Evolutionary conservation across 1,140 invertebrate species (phyloP), one percentile per base, ranked within the genome.

Genomic region (Drosophila funebris): DNA sequence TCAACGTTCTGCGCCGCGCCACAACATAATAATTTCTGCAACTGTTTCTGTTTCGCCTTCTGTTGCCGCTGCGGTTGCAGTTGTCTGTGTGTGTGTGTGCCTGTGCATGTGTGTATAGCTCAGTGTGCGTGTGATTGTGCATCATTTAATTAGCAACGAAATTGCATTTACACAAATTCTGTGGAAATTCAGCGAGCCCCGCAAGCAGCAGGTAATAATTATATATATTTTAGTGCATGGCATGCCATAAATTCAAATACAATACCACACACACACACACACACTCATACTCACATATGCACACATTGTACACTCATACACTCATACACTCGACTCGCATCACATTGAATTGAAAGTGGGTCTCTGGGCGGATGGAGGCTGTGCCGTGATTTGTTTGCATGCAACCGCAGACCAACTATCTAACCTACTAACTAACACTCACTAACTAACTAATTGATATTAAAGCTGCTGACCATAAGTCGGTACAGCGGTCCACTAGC

Each of bases 321-420:
- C 9, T 3, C 14, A 11, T 11, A 22, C 9, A 22, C 9, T 20
- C 16, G 13, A 4, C 9, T 53, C 1, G 24, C 6, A 27, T 4
- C 24, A 27, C 5, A 27, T 27, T 27, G 6, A 27, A 27, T 6
- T 5, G 29, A 16, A 46, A 24, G 27, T 64, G 50, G 50, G 24
- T 18, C 18, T 54, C n/a, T 13, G 11, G 6, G 3, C 9, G 13
- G n/a, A 50, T 13, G n/a, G n/a, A 16, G 37, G 29, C 29, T 1
- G 9, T 67, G 64, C 54, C 31, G 60, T 54, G 68, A 63, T 72
- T 66, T 66, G 62, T 43, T 73, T 73, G 63, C 68, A 71, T 72
- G 69, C 62, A 57, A 53, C 11, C 27, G 9, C 46, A 16, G 43
- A 20, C 31, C 9, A 61, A 63, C 46, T 52, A 63, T 53, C 36